These are phyloP conservation scores for Heterotilapia buettikoferi DNA, from an alignment of 2,113 vertebrate genomes.

Conservation along the genomic window DNA sequence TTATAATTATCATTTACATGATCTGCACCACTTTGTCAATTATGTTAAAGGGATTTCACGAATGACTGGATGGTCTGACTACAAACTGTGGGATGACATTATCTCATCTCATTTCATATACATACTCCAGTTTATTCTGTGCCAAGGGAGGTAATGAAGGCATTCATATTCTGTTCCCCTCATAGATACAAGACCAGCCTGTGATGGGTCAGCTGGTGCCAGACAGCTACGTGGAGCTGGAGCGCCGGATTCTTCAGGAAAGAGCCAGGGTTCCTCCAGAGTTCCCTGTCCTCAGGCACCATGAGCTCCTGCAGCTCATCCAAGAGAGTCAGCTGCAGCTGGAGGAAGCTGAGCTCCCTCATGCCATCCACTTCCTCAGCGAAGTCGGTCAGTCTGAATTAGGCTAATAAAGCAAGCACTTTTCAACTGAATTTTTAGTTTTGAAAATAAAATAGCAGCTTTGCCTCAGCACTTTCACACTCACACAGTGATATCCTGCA, in stretches of 20 bases:
- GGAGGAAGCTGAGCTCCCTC: conserved; percentile 89
- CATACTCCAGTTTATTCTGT: neutral
- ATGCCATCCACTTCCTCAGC: conserved; percentile 90
- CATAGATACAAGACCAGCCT: conserved; percentile 86
- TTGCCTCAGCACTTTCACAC: neutral
- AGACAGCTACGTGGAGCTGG: conserved; percentile 91
- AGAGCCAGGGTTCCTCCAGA: conserved; percentile 75
- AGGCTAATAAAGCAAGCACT: neutral
- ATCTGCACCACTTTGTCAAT: neutral
- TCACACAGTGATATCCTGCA: neutral
- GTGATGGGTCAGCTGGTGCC: conserved; percentile 95
- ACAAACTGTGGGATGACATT: neutral
- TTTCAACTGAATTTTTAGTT: neutral
- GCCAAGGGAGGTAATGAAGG: neutral
- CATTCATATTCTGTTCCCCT: neutral
- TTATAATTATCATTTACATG: neutral
- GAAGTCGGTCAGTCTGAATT: conserved; percentile 81
- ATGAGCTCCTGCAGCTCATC: conserved; percentile 79
- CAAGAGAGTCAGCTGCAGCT: conserved; percentile 84
- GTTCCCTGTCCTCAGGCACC: conserved; percentile 87
- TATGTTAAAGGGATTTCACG: neutral
- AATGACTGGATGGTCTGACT: neutral
- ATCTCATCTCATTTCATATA: neutral
- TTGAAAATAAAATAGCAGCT: neutral
- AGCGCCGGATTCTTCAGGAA: conserved; percentile 82